Base-by-base conservation (phyloP, 1,140 invertebrate genomes). In the Acromyrmex charruanus region DNA sequence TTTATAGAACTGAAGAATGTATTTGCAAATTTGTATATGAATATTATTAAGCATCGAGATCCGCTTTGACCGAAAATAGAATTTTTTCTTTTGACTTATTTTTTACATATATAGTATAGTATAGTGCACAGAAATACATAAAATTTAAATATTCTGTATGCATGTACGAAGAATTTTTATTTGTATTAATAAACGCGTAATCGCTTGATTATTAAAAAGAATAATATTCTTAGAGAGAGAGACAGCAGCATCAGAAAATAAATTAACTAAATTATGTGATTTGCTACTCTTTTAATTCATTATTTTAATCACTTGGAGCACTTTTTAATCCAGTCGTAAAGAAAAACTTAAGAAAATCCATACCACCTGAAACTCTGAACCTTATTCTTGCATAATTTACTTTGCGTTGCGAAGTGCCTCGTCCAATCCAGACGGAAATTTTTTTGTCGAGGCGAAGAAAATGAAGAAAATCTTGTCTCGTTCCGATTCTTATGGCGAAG, bases 321-420 rank as follows among this genome's bases (percentile, higher is more conserved):
- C 16, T 35, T 28, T 81, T 28, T 69, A 58, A 81, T 81, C 49
- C 65, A 39, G 66, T 7, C 16, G 21, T 58, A 72, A 82, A 72
- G 53, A 71, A 82, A 58, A 81, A 71, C 16, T 71, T 68, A 69
- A 55, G 65, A 10, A 74, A 12, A 49, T 63, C 44, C n/a, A 44
- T 39, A 28, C n/a, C 55, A n/a, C 1, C 9, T 49, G 31, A 74
- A 35, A 44, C 25, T 31, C 12, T n/a, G 14, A 58, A 18, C 5
- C 68, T 49, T 74, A 39, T 84, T 51, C 55, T n/a, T 49, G 25
- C 25, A 28, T 84, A 82, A 82, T 82, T 82, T 74, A 49, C 16
- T 72, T 82, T 16, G 53, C 55, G 69, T 71, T 59, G 21, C 31
- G 25, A 55, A 84, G 39, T n/a, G 25, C 14, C 28, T 63, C n/a